These are phyloP conservation scores for Gavia stellata DNA, from an alignment of 2,113 vertebrate genomes.

Conservation along the genomic window DNA sequence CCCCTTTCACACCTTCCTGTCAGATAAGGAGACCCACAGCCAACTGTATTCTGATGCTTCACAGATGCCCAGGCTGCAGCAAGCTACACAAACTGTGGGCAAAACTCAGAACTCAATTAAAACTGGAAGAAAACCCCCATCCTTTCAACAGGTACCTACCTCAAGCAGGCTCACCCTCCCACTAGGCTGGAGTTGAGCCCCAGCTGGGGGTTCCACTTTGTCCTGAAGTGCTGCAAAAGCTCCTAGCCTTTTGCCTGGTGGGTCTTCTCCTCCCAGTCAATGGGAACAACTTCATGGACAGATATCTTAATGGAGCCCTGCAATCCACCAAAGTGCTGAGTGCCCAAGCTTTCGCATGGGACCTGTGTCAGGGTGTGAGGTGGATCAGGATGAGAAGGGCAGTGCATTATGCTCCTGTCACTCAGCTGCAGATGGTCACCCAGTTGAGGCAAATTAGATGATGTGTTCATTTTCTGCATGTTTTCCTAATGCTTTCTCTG, in stretches of 20 bases:
- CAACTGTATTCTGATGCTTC: neutral
- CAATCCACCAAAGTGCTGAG: rapidly evolving
- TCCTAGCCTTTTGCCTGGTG: neutral
- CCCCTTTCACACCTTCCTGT: neutral
- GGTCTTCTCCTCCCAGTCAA: neutral
- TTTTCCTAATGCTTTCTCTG: neutral
- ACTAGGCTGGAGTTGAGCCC: neutral
- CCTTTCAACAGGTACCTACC: neutral
- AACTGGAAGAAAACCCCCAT: neutral
- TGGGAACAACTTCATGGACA: neutral
- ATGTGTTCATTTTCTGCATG: neutral
- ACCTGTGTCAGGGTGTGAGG: neutral
- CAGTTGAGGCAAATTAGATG: neutral
- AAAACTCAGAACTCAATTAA: neutral
- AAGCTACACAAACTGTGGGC: neutral
- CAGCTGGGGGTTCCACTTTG: neutral
- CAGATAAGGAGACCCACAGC: neutral
- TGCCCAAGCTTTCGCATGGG: neutral
- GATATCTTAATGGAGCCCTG: neutral
- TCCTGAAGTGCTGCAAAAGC: neutral
- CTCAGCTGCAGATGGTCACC: neutral
- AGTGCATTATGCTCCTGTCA: rapidly evolving
- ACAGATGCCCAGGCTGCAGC: neutral
- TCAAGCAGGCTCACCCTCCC: neutral
- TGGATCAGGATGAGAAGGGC: neutral